phyloP scores from a whole-genome alignment of 30 jellyfish, hydroid and myxozoan genomes.

The Euphysa ruthae region DNA sequence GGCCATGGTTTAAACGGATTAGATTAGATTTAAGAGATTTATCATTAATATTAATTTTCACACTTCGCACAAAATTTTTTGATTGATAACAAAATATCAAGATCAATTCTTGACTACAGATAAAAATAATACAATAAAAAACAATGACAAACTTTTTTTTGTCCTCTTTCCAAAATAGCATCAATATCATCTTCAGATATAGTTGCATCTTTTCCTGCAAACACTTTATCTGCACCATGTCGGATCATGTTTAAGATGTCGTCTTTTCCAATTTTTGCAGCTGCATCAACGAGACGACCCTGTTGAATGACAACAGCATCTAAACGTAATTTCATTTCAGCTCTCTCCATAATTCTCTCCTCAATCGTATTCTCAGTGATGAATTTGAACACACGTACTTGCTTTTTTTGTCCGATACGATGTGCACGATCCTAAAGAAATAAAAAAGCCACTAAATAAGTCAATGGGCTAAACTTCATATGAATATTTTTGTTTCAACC shows the following conservation, averaged over 20 bases:
- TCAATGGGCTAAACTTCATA: too few species aligned
- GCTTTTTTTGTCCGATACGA: slow-evolving; percentile 98
- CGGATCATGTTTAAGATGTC: slow-evolving; percentile 96
- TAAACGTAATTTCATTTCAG: slow-evolving; percentile 93
- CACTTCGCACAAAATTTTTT: background rate
- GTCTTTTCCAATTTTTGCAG: slow-evolving; percentile 78
- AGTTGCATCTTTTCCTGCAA: slow-evolving; percentile 89
- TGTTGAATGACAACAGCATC: slow-evolving; percentile 97
- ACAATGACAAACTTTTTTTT: slow-evolving; percentile 44
- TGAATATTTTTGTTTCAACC: too few species aligned
- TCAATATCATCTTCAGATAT: slow-evolving; percentile 82
- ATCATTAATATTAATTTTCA: background rate
- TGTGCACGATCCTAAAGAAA: slow-evolving; percentile 99
- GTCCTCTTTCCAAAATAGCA: slow-evolving; percentile 85
- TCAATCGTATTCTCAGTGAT: slow-evolving; percentile 97
- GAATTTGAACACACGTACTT: slow-evolving; percentile 86
- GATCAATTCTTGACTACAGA: too few species aligned
- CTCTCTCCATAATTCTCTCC: slow-evolving; percentile 95
- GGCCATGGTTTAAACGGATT: too few species aligned
- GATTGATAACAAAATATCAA: too few species aligned
- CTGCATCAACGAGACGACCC: slow-evolving; percentile 95
- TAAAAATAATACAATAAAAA: background rate
- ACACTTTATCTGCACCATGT: slow-evolving; percentile 93
- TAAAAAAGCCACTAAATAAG: too few species aligned
- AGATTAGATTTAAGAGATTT: too few species aligned